Percentiles rank a stretch among this genome's conserved stretches.
Conservation (phyloP, 2,113 vertebrate species). For the Micronycteris hirsuta region DNA sequence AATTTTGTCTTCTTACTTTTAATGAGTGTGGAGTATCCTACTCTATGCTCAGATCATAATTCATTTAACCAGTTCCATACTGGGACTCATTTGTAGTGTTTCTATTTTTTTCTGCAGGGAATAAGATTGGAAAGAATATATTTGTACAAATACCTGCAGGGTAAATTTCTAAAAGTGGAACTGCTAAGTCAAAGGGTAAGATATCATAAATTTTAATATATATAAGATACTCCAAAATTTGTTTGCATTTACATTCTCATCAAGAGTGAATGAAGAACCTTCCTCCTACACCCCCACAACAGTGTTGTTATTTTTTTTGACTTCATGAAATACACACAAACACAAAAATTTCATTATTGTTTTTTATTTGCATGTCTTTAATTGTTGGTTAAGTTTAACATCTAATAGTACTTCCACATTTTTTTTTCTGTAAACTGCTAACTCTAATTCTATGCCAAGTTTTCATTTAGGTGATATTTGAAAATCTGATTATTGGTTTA, state of each 20-base stretch:
- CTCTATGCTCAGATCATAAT: background rate
- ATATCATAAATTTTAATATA: conserved; percentile 27
- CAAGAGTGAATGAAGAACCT: background rate
- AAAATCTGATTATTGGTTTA: background rate
- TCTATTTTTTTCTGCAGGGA: background rate
- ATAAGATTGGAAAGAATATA: background rate
- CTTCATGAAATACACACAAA: background rate
- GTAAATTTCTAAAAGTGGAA: conserved; percentile 26
- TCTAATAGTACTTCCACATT: background rate
- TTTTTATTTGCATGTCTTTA: background rate
- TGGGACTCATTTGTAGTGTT: background rate
- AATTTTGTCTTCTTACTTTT: background rate
- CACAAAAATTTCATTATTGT: background rate
- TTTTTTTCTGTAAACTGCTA: background rate
- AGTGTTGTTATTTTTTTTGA: background rate
- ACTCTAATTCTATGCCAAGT: background rate
- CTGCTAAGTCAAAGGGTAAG: background rate
- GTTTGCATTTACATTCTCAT: background rate
- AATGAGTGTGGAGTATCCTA: background rate
- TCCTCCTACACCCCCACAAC: background rate
- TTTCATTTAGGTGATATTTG: background rate
- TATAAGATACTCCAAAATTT: background rate
- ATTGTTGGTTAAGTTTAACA: background rate
- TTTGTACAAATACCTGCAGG: background rate
- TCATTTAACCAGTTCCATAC: background rate